Conservation (phyloP, 2,888 invertebrate species). For the Biston betularia region DNA sequence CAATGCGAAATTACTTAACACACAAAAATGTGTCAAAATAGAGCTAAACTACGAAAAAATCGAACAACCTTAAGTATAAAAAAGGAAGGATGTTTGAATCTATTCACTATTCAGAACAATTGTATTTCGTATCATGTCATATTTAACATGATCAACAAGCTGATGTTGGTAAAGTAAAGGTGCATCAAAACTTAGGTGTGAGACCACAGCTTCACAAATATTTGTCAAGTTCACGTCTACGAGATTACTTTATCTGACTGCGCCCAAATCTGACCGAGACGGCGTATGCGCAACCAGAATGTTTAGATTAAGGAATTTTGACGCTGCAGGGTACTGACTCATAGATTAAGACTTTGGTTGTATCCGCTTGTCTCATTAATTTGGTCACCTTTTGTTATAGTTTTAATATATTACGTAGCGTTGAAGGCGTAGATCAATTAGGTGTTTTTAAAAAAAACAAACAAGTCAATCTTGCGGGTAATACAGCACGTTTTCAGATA, state of each 20-base stretch:
- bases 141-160: constrained; percentile 12
- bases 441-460: no score
- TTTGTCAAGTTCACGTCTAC: constrained; percentile 65
- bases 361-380: constrained; percentile 28
- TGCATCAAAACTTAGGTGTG: constrained; percentile 50
- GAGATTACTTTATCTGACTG: constrained; percentile 78
- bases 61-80: no score
- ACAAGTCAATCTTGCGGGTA: no score
- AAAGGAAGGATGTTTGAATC: no score
- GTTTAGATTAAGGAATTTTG: constrained; percentile 45
- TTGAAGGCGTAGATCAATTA: no score
- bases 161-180: constrained; percentile 41
- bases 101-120: no score
- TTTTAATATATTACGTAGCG: no score
- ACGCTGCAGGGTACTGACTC: constrained; percentile 37
- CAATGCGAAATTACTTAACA: no score
- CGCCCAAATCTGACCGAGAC: constrained; percentile 65
- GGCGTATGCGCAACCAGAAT: constrained; percentile 49
- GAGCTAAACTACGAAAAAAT: no score
- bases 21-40: no score
- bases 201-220: constrained; percentile 69
- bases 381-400: constrained; percentile 18
- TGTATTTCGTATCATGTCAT: not conserved
- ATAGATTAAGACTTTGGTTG: constrained; percentile 24
- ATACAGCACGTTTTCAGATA: no score